Evolutionary conservation across 2,888 invertebrate genomes (phyloP).

Genomic region (Helleia helle): DNA sequence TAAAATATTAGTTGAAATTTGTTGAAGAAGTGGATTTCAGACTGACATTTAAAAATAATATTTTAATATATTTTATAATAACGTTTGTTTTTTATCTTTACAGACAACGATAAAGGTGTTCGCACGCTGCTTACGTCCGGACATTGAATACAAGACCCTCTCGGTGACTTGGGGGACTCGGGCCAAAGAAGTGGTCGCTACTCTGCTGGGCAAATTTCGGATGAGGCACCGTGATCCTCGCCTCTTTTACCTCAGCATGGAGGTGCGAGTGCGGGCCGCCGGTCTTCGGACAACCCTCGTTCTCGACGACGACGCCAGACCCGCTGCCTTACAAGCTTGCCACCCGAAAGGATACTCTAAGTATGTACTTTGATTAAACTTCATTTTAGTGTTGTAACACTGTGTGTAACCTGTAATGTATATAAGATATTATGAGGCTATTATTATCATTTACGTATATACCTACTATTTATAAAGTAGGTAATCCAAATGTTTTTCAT

Average conservation of each 20-base stretch:
- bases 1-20: too few relatives aligned
- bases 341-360: slow-evolving; percentile 95
- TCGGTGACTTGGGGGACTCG: slow-evolving; percentile 92
- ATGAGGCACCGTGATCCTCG: slow-evolving; percentile 95
- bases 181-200: slow-evolving; percentile 88
- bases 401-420: background rate
- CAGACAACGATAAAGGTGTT: slow-evolving; percentile 95
- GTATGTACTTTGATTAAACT: too few relatives aligned
- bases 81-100: slow-evolving; percentile 22
- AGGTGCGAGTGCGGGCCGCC: slow-evolving; percentile 89
- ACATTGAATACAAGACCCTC: slow-evolving; percentile 96
- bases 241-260: slow-evolving; percentile 95
- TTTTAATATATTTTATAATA: too few relatives aligned
- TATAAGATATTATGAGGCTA: background rate
- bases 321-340: slow-evolving; percentile 93
- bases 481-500: too few relatives aligned
- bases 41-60: too few relatives aligned
- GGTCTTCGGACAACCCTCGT: slow-evolving; percentile 87
- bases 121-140: slow-evolving; percentile 90
- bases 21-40: too few relatives aligned
- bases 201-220: slow-evolving; percentile 89
- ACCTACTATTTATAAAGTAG: too few relatives aligned
- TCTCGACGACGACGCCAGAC: slow-evolving; percentile 90
- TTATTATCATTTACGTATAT: too few relatives aligned
- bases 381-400: too few relatives aligned